These are phyloP conservation scores for Agrochola macilenta DNA, from an alignment of 2,888 invertebrate genomes.

Conservation along the genomic window DNA sequence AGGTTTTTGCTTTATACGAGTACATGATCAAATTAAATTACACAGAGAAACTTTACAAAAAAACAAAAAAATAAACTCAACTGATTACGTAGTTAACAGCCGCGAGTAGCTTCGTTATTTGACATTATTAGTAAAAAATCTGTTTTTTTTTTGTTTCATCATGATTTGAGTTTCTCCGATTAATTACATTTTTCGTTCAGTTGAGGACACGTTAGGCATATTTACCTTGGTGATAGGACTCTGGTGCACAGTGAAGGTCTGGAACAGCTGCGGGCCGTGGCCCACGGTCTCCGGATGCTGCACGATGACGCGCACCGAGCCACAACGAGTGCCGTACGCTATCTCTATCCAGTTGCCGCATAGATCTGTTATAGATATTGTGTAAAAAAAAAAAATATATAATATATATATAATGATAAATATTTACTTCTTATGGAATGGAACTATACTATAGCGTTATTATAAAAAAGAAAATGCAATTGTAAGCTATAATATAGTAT, in stretches of 20 bases:
- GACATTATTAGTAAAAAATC: background rate
- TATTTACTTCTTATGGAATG: background rate
- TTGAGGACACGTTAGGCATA: background rate
- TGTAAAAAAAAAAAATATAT: background rate
- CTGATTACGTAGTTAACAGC: background rate
- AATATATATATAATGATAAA: too few relatives aligned
- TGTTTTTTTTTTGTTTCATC: background rate
- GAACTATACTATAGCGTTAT: background rate
- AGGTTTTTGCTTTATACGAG: background rate
- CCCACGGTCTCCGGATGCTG: conserved; percentile 99
- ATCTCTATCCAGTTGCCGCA: conserved; percentile 99
- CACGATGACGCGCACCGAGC: conserved; percentile 98
- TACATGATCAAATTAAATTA: background rate
- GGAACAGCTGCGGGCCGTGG: conserved; percentile 99
- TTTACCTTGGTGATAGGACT: conserved; percentile 97
- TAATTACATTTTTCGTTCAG: background rate
- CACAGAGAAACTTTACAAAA: too few relatives aligned
- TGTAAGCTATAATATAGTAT: too few relatives aligned
- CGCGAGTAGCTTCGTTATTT: background rate
- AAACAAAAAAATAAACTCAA: background rate
- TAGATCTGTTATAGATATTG: conserved; percentile 92
- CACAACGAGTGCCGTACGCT: conserved; percentile 99
- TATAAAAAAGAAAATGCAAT: too few relatives aligned
- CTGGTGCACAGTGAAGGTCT: conserved; percentile 99
- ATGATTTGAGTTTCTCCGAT: background rate